A percentile compares a stretch with the other conserved stretches of the same genome.
Evolutionary conservation across 2,888 invertebrate genomes (phyloP).

Genomic region (Chloromyia formosa): DNA sequence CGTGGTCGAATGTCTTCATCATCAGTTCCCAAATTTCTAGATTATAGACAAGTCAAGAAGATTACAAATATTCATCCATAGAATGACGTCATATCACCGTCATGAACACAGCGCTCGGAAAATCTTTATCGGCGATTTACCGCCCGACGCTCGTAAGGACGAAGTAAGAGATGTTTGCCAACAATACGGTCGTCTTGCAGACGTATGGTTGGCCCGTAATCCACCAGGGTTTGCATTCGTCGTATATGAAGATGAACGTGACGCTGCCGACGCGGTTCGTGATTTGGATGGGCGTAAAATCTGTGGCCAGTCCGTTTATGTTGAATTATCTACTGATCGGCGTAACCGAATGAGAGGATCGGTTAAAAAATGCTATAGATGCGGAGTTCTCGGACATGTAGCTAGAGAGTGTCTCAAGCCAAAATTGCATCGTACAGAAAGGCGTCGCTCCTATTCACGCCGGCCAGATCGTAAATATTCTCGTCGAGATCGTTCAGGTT

Average conservation of each 20-base stretch:
- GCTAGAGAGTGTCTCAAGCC: constrained; percentile 16
- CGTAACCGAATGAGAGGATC: not conserved
- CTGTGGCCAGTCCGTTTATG: not conserved
- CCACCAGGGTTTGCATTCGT: constrained; percentile 20
- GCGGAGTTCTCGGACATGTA: not conserved
- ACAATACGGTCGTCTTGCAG: constrained; percentile 10
- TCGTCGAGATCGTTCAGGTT: too few species aligned
- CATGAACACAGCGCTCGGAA: constrained; percentile 6
- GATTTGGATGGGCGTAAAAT: constrained; percentile 23
- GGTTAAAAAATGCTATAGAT: not conserved
- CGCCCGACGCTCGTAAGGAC: not conserved
- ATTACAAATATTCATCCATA: too few species aligned
- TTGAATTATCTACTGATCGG: constrained; percentile 15
- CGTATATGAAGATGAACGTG: constrained; percentile 4
- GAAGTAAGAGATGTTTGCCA: constrained; percentile 1
- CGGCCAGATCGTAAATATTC: too few species aligned
- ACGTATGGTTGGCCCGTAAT: constrained; percentile 27
- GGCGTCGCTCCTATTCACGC: not conserved
- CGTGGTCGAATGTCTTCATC: too few species aligned
- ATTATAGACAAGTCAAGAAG: too few species aligned
- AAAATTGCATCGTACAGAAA: not conserved
- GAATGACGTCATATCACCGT: too few species aligned
- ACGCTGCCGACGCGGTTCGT: constrained; percentile 8
- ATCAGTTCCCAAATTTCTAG: too few species aligned
- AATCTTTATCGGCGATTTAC: constrained; percentile 10